Evolutionary conservation across 2,888 invertebrate species (phyloP).

Genomic region (Meiosimyza decipiens): DNA sequence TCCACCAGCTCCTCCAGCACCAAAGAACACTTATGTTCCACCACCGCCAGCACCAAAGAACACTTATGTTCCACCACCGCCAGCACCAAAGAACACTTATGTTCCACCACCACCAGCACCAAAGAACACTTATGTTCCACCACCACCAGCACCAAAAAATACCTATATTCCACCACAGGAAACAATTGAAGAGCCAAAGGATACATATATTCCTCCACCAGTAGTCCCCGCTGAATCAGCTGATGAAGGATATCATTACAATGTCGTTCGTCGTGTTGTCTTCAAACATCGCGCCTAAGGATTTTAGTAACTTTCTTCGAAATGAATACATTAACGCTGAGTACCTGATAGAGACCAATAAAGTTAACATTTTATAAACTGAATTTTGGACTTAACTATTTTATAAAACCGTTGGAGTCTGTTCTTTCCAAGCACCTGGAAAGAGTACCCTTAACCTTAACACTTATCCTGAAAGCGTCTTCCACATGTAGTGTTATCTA

Average conservation of each 20-base stretch:
- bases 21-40: conserved; percentile 2
- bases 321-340: too few relatives aligned
- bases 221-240: conserved; percentile 38
- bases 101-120: conserved; percentile 20
- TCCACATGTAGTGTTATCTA: too few relatives aligned
- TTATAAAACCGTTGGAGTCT: too few relatives aligned
- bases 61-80: conserved; percentile 32
- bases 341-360: too few relatives aligned
- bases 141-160: conserved; percentile 42
- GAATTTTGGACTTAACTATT: too few relatives aligned
- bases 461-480: too few relatives aligned
- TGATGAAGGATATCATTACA: conserved; percentile 51
- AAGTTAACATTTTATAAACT: too few relatives aligned
- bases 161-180: conserved; percentile 43
- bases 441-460: too few relatives aligned
- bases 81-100: conserved; percentile 23
- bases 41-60: neutral
- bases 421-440: too few relatives aligned
- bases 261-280: conserved; percentile 53
- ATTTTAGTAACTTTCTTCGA: neutral
- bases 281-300: conserved; percentile 51
- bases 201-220: conserved; percentile 49
- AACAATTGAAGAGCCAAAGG: conserved; percentile 17
- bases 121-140: neutral
- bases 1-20: conserved; percentile 40